phyloP scores from a whole-genome alignment of 2,888 invertebrate species.

The Drosophila kanekoi region DNA sequence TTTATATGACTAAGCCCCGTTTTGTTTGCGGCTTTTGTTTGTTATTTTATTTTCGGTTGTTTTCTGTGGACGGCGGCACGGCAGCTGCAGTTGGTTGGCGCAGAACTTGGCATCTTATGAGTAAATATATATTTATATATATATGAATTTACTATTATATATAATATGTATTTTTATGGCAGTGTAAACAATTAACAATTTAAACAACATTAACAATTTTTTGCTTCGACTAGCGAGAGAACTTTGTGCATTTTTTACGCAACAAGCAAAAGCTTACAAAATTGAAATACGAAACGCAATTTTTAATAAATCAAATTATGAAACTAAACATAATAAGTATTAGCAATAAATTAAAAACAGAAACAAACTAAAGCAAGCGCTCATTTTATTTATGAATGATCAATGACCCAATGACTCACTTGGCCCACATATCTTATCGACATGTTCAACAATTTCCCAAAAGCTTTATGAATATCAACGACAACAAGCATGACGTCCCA shows the following conservation, averaged over 20 bases:
- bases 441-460: neutral
- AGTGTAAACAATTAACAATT: conserved; percentile 57
- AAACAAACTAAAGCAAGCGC: conserved; percentile 17
- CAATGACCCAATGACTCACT: conserved; percentile 15
- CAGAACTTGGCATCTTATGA: conserved; percentile 77
- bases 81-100: conserved; percentile 57
- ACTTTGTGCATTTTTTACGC: conserved; percentile 79
- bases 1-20: conserved; percentile 40
- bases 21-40: conserved; percentile 56
- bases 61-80: conserved; percentile 27
- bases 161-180: conserved; percentile 76
- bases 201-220: conserved; percentile 67
- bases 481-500: conserved; percentile 10
- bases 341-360: conserved; percentile 73
- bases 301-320: conserved; percentile 80
- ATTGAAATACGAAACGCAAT: conserved; percentile 78
- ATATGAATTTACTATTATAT: conserved; percentile 40
- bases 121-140: conserved; percentile 60
- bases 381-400: conserved; percentile 2
- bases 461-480: neutral
- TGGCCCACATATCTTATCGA: conserved; percentile 39
- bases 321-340: conserved; percentile 73
- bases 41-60: conserved; percentile 38
- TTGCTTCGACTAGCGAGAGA: conserved; percentile 79
- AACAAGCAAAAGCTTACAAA: conserved; percentile 76